phyloP scores from a whole-genome alignment of 2,888 invertebrate genomes.

The Thera obeliscata region DNA sequence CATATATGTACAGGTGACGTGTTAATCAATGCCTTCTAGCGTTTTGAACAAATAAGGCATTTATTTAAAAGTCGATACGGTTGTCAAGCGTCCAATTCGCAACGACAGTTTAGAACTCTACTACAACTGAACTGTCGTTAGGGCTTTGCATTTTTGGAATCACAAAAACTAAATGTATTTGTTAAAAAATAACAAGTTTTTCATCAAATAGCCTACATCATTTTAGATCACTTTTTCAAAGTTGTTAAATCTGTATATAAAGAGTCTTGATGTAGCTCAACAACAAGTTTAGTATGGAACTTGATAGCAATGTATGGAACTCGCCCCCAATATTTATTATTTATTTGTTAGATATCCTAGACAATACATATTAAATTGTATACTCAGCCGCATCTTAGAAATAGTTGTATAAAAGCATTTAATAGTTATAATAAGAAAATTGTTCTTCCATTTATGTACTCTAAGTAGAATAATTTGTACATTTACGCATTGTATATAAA shows the following conservation, averaged over 20 bases:
- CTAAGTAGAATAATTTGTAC: constrained; percentile 32
- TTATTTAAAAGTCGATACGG: not conserved
- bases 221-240: no score
- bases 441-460: constrained; percentile 63
- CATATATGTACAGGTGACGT: not conserved
- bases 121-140: no score
- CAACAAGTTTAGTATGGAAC: no score
- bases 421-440: constrained; percentile 59
- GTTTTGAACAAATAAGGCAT: not conserved
- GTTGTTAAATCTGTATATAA: no score
- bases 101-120: no score
- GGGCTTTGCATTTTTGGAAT: no score
- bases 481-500: constrained; percentile 24
- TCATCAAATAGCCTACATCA: no score
- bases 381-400: constrained; percentile 43
- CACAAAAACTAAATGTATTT: no score
- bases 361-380: constrained; percentile 3
- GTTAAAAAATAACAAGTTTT: no score
- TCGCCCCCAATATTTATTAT: not conserved
- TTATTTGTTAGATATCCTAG: not conserved
- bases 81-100: no score
- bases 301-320: no score
- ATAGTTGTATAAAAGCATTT: constrained; percentile 54
- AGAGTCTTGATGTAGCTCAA: no score
- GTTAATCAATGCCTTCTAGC: not conserved